Conservation (phyloP, 2,113 vertebrate species). For the Paramisgurnus dabryanus region DNA sequence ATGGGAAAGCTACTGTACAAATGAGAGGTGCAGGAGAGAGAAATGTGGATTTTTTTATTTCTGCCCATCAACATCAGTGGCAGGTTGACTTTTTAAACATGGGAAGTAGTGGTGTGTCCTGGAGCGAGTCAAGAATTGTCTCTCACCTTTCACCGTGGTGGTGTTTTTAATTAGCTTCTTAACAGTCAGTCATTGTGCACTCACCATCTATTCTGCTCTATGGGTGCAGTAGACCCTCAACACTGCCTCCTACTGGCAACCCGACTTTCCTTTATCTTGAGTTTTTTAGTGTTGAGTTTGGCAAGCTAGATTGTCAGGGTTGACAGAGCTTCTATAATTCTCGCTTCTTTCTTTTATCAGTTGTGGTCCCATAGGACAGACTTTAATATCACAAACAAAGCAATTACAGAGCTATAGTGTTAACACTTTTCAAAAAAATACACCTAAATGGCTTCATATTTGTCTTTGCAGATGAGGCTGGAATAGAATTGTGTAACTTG, state of each 20-base stretch:
- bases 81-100: slow-evolving; percentile 54
- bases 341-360: not conserved
- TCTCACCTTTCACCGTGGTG: slow-evolving; percentile 58
- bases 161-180: slow-evolving; percentile 67
- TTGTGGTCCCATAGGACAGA: no score
- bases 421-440: not conserved
- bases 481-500: not conserved
- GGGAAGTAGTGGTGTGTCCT: slow-evolving; percentile 50
- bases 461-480: not conserved
- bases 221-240: slow-evolving; percentile 57
- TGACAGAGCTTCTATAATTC: not conserved
- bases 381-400: not conserved
- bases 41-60: slow-evolving; percentile 48
- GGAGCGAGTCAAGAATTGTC: slow-evolving; percentile 51
- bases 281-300: not conserved
- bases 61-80: slow-evolving; percentile 58
- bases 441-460: no score
- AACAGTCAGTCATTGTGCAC: slow-evolving; percentile 43
- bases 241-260: slow-evolving; percentile 63
- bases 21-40: slow-evolving; percentile 36
- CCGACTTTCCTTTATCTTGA: slow-evolving; percentile 48
- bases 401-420: not conserved
- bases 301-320: not conserved
- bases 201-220: slow-evolving; percentile 50
- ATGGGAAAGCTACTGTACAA: slow-evolving; percentile 12